Percentiles rank a stretch among this genome's conserved stretches.
Conservation (phyloP, 2,113 vertebrate genomes). For the Malurus cyaneus region DNA sequence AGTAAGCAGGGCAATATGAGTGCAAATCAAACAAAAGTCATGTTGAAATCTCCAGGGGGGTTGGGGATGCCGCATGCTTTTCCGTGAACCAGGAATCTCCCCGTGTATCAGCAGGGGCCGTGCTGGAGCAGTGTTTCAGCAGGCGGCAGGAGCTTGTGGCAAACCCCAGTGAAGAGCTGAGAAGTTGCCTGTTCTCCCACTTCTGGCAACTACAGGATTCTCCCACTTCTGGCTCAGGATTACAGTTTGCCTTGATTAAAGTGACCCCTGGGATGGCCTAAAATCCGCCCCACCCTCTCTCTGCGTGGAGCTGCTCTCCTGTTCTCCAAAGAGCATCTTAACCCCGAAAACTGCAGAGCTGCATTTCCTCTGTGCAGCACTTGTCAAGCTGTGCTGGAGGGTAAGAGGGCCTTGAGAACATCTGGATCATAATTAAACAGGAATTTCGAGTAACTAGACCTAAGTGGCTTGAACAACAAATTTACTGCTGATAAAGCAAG, state of each 20-base stretch:
- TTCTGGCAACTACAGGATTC: background rate
- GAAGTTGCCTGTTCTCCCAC: background rate
- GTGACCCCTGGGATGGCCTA: rapidly evolving
- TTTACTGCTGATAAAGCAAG: constrained; percentile 18
- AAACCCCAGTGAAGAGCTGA: background rate
- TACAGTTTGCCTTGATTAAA: background rate
- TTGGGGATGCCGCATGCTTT: rapidly evolving
- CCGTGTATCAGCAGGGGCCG: rapidly evolving
- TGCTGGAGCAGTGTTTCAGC: background rate
- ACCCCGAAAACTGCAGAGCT: background rate
- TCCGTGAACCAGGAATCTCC: background rate
- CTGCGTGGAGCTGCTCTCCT: rapidly evolving
- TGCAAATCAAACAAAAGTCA: background rate
- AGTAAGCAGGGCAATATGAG: background rate
- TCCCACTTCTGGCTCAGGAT: background rate
- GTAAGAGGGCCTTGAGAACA: background rate
- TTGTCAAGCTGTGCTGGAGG: background rate
- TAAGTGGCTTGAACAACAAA: constrained; percentile 21
- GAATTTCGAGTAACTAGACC: constrained; percentile 14
- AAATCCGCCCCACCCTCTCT: rapidly evolving
- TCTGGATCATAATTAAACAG: constrained; percentile 4
- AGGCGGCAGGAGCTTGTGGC: background rate
- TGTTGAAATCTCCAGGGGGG: rapidly evolving
- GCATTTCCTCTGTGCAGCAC: background rate
- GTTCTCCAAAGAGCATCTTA: background rate